Evolutionary conservation across 2,797 vertebrate genomes (phyloP).

Genomic region (Clarias laeviceps): DNA sequence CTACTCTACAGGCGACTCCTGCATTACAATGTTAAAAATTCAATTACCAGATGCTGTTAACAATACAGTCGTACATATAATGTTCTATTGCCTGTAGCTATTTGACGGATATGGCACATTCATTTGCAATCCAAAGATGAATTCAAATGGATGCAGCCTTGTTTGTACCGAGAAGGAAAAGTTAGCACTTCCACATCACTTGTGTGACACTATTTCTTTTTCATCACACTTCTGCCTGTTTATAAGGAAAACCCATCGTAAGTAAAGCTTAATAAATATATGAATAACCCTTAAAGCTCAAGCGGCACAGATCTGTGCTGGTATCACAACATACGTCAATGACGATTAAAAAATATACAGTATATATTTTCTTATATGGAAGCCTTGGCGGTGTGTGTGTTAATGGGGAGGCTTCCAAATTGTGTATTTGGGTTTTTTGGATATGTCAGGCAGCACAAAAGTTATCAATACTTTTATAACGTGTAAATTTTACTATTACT

Average conservation of each 20-base stretch:
- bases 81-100: constrained; percentile 4
- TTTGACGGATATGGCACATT: not conserved
- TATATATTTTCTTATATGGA: too few species aligned
- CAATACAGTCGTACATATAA: constrained; percentile 16
- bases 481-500: too few species aligned
- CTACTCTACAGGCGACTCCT: constrained; percentile 31
- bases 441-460: too few species aligned
- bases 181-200: not conserved
- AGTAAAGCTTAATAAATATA: not conserved
- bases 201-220: not conserved
- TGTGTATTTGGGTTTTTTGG: too few species aligned
- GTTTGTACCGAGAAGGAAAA: not conserved
- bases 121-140: not conserved
- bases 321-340: too few species aligned
- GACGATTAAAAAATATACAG: too few species aligned
- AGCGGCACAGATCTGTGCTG: too few species aligned
- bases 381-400: too few species aligned
- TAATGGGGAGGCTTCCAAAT: too few species aligned
- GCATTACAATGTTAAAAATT: constrained; percentile 17
- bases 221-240: not conserved
- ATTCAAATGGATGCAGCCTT: not conserved
- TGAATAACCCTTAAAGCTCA: too few species aligned
- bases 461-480: too few species aligned
- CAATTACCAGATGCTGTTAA: constrained; percentile 19
- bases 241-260: not conserved